Evolutionary conservation across 2,888 invertebrate species (phyloP).

Genomic region (Miltochrista miniata): DNA sequence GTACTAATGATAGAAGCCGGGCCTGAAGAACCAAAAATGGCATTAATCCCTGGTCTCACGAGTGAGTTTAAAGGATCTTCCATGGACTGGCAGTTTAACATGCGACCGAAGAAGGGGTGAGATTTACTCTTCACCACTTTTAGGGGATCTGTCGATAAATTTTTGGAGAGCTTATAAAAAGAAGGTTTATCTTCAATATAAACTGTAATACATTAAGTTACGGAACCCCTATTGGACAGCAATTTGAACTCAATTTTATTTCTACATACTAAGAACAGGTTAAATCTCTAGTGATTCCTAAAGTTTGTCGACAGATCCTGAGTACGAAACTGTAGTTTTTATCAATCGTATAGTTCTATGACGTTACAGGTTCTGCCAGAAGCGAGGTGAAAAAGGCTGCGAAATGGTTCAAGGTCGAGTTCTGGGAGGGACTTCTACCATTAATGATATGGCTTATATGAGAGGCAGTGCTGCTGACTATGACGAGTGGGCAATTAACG

Average conservation of each 20-base stretch:
- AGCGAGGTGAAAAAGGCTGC: slow-evolving; percentile 60
- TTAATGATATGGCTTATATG: slow-evolving; percentile 77
- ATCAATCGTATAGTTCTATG: slow-evolving; percentile 46
- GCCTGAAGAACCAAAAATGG: slow-evolving; percentile 71
- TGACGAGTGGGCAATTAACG: slow-evolving; percentile 73
- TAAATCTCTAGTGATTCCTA: background rate
- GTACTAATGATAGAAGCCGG: slow-evolving; percentile 71
- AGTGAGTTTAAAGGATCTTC: slow-evolving; percentile 71
- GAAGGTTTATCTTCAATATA: no score
- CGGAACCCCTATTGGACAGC: no score
- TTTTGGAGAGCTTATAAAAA: slow-evolving; percentile 5
- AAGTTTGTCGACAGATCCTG: slow-evolving; percentile 23
- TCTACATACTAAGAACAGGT: background rate
- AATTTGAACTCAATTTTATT: no score
- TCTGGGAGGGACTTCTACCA: slow-evolving; percentile 71
- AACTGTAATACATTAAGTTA: no score
- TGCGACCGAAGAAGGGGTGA: slow-evolving; percentile 76
- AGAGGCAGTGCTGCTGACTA: slow-evolving; percentile 76
- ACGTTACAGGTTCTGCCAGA: slow-evolving; percentile 71
- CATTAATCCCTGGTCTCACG: slow-evolving; percentile 71
- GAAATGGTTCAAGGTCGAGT: slow-evolving; percentile 73
- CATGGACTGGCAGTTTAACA: slow-evolving; percentile 71
- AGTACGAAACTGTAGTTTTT: slow-evolving; percentile 37
- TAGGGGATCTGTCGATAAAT: slow-evolving; percentile 34
- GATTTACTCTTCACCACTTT: slow-evolving; percentile 17